These are phyloP conservation scores for Pegea sp. DNA, from an alignment of 23 tunicate genomes.

Conservation along the genomic window DNA sequence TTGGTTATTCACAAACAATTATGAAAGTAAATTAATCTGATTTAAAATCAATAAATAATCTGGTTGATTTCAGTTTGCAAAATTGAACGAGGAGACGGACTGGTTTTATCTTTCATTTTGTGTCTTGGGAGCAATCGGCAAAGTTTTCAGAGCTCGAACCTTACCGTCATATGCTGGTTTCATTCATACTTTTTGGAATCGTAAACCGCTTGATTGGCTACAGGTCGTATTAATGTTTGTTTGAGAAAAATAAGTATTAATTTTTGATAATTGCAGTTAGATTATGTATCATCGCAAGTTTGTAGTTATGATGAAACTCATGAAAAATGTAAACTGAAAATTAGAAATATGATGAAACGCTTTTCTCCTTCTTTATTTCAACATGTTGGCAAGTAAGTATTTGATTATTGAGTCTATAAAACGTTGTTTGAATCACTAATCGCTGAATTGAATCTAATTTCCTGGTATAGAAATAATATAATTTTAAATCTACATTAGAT, in stretches of 20 bases:
- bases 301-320: slow-evolving; percentile 48
- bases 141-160: slow-evolving; percentile 22
- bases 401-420: background rate
- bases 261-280: slow-evolving; percentile 3
- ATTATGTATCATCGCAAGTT: slow-evolving; percentile 21
- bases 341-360: slow-evolving; percentile 1
- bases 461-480: background rate
- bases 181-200: slow-evolving; percentile 76
- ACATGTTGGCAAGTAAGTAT: slow-evolving; percentile 51
- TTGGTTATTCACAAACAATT: slow-evolving; percentile 8
- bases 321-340: slow-evolving; percentile 10
- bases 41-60: background rate
- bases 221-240: slow-evolving; percentile 7
- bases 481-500: no score
- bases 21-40: slow-evolving; percentile 3
- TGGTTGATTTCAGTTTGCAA: slow-evolving; percentile 5
- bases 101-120: slow-evolving; percentile 69
- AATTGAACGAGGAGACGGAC: slow-evolving; percentile 4
- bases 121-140: slow-evolving; percentile 70
- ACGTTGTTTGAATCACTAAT: background rate
- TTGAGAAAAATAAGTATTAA: background rate
- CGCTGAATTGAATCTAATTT: background rate
- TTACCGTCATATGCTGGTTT: slow-evolving; percentile 55
- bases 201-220: slow-evolving; percentile 86
- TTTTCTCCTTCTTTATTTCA: slow-evolving; percentile 38